Base-by-base conservation (phyloP, 2,888 invertebrate genomes). In the Dryomyza anilis region DNA sequence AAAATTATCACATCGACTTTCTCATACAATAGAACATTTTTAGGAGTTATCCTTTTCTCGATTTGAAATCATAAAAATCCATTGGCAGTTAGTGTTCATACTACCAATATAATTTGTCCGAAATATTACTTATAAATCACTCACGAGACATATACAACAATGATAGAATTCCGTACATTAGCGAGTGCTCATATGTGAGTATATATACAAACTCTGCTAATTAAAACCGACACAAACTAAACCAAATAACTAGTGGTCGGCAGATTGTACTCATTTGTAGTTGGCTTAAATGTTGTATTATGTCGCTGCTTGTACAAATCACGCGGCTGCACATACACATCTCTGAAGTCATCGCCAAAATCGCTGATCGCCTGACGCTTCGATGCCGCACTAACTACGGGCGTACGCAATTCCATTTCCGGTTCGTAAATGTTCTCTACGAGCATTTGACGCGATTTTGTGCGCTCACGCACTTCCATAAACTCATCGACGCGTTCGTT, bases 341-440 rank as follows among this genome's bases (percentile, higher is more conserved):
- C 81, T 64, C 79, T 79, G 50, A 79, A 76, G 53, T 81, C 79
- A 30, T 74, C 76, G 3, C 68, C 16, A 12, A 43, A 36, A n/a
- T 25, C 19, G 30, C 52, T 29, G 21, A 53, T 19, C n/a, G 53
- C 61, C 12, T 70, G 56, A 27, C 71, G 69, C 27, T 69, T 65
- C 27, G 69, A 63, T 2, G 33, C 64, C n/a, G 45, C 50, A 8
- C 62, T 64, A 0, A 55, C 68, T 16, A 65, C 68, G 25, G 66
- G 64, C 1, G 68, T 67, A 3, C 77, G 68, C 60, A 75, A 67
- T 48, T 80, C 76, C 16, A 76, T 75, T 66, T 82, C 81, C 0
- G 81, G 75, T 30, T 79, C 80, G 64, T 81, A 82, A 63, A 82
- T 77, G 69, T 82, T 81, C 59, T 81, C 80, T 2, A 81, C 78